Evolutionary conservation across 2,113 vertebrate species (phyloP).

Genomic region (Balaenoptera acutorostrata): DNA sequence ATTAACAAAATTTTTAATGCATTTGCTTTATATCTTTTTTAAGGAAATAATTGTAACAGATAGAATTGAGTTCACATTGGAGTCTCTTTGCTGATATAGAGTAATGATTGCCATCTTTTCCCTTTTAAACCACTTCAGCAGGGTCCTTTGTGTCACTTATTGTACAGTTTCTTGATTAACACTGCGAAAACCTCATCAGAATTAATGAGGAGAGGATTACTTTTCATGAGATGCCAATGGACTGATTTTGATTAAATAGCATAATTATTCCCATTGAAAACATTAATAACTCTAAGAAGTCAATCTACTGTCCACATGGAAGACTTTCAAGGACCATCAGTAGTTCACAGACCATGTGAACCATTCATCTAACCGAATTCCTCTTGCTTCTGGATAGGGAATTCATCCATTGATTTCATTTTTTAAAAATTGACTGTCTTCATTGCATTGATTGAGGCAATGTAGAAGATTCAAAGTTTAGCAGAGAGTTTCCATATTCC

Average conservation of each 20-base stretch:
- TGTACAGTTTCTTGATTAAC: constrained; percentile 51
- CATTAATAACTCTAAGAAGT: constrained; percentile 32
- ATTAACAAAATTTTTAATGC: neutral
- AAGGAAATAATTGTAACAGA: constrained; percentile 35
- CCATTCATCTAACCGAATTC: neutral
- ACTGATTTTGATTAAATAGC: constrained; percentile 44
- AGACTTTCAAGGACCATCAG: neutral
- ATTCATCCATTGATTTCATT: constrained; percentile 29
- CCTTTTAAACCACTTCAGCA: constrained; percentile 28
- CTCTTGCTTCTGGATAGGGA: constrained; percentile 21
- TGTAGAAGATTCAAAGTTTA: constrained; percentile 20
- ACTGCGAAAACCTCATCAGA: constrained; percentile 33
- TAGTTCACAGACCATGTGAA: constrained; percentile 1
- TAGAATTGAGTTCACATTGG: neutral
- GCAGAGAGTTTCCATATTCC: neutral
- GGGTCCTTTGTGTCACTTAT: constrained; percentile 23
- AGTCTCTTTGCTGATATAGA: neutral
- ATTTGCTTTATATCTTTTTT: constrained; percentile 41
- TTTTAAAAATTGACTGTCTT: neutral
- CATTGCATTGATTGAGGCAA: neutral
- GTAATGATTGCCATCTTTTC: constrained; percentile 13
- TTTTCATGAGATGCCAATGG: constrained; percentile 43
- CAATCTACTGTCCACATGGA: constrained; percentile 16
- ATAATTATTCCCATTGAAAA: constrained; percentile 52
- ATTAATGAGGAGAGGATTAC: constrained; percentile 48